Percentiles rank a stretch among this genome's conserved stretches.
These are phyloP conservation scores for Pangasianodon gigas DNA, from an alignment of 2,113 vertebrate genomes.

Conservation along the genomic window DNA sequence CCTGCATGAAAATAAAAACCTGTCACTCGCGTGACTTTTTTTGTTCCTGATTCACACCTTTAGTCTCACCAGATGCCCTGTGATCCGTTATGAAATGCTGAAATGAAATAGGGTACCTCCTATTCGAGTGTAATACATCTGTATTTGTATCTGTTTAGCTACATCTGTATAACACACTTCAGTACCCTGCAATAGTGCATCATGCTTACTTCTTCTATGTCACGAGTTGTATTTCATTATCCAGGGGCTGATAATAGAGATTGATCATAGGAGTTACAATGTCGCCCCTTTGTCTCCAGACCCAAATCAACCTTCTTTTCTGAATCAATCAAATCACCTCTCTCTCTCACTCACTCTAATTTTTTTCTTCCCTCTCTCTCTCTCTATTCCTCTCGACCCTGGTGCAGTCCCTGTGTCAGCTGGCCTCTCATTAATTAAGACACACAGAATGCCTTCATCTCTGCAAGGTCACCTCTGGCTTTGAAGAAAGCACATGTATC, in stretches of 20 bases:
- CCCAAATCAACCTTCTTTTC: conserved; percentile 46
- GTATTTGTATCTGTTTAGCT: not conserved
- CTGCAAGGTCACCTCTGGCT: conserved; percentile 52
- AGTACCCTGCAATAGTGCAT: conserved; percentile 9
- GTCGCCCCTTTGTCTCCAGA: conserved; percentile 45
- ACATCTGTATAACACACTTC: not conserved
- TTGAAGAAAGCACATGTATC: conserved; percentile 25
- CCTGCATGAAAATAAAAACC: not conserved
- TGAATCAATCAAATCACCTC: conserved; percentile 52
- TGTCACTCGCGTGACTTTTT: not conserved
- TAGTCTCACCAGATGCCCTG: not conserved
- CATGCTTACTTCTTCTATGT: conserved; percentile 22
- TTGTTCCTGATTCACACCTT: not conserved
- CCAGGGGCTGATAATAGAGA: conserved; percentile 51
- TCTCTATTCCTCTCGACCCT: not conserved
- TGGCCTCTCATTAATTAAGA: conserved; percentile 55
- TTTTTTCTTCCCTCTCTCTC: not conserved
- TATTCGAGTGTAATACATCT: not conserved
- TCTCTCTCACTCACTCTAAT: conserved; percentile 4
- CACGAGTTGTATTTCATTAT: conserved; percentile 53
- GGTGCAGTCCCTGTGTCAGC: conserved; percentile 28
- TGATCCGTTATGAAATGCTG: not conserved
- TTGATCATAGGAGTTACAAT: conserved; percentile 46
- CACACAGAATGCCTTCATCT: conserved; percentile 31
- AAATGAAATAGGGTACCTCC: not conserved